These are phyloP conservation scores for Ptychadena robeensis DNA, from an alignment of 2,797 vertebrate genomes.

Conservation along the genomic window DNA sequence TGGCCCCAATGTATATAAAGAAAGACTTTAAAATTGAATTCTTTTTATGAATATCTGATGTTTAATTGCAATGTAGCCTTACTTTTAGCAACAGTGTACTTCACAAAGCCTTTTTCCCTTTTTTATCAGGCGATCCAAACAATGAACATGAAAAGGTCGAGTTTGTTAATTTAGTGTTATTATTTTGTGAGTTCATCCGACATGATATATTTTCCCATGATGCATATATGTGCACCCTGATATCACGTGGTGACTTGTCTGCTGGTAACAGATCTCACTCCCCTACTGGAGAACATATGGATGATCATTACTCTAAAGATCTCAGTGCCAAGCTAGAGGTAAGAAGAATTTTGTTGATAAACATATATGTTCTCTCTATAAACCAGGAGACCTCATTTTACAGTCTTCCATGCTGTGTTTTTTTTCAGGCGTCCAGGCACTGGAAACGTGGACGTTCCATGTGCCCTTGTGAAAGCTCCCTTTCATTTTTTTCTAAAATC, in stretches of 20 bases:
- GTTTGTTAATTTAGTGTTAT: conserved; percentile 78
- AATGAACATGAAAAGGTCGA: conserved; percentile 77
- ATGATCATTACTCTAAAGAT: conserved; percentile 71
- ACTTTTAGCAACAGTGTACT: too few species aligned
- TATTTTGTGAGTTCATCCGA: conserved; percentile 77
- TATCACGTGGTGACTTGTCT: conserved; percentile 75
- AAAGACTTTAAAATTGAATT: too few species aligned
- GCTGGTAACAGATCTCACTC: conserved; percentile 64
- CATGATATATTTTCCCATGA: conserved; percentile 78
- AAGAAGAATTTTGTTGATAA: conserved; percentile 17
- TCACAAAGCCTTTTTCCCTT: neutral
- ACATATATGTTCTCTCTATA: neutral
- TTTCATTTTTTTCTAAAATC: too few species aligned
- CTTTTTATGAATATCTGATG: too few species aligned
- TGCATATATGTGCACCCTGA: conserved; percentile 77
- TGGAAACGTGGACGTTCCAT: too few species aligned
- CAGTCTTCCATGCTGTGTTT: too few species aligned
- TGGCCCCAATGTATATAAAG: too few species aligned
- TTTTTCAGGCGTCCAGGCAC: too few species aligned
- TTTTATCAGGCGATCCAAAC: conserved; percentile 70
- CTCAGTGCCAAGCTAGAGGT: conserved; percentile 74
- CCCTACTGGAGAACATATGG: conserved; percentile 65
- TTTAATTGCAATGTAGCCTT: too few species aligned
- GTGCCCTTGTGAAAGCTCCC: too few species aligned
- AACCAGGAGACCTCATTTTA: too few species aligned